Conservation (phyloP, 2,888 invertebrate species). For the Aporophyla lueneburgensis region DNA sequence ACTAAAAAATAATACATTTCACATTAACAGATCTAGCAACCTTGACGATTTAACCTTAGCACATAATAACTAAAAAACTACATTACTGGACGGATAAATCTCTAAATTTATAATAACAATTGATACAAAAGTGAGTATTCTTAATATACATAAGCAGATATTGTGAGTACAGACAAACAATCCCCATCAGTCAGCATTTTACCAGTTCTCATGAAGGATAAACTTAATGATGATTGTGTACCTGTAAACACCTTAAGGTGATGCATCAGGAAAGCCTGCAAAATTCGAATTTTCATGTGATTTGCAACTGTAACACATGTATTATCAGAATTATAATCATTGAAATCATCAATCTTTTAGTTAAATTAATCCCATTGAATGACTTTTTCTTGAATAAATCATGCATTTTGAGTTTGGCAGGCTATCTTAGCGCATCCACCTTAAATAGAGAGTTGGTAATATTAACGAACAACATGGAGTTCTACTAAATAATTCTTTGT, state of each 20-base stretch:
- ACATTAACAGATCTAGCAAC: conserved; percentile 37
- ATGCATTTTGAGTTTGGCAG: too few relatives aligned
- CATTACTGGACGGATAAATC: conserved; percentile 60
- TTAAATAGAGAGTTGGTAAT: conserved; percentile 45
- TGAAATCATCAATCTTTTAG: too few relatives aligned
- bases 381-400: too few relatives aligned
- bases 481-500: conserved; percentile 95
- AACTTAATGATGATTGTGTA: not conserved
- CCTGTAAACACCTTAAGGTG: conserved; percentile 8
- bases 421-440: too few relatives aligned
- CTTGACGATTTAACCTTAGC: conserved; percentile 1
- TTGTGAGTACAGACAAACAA: conserved; percentile 33
- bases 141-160: conserved; percentile 27
- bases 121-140: conserved; percentile 49
- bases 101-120: conserved; percentile 31
- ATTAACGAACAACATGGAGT: conserved; percentile 95
- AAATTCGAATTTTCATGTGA: too few relatives aligned
- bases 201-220: not conserved
- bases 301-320: too few relatives aligned
- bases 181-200: conserved; percentile 3
- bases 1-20: not conserved
- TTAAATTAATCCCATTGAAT: too few relatives aligned
- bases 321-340: too few relatives aligned
- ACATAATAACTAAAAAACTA: conserved; percentile 14
- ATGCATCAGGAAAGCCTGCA: too few relatives aligned